Base-by-base conservation (phyloP, 2,888 invertebrate genomes). In the Torymus aiolomorphi region DNA sequence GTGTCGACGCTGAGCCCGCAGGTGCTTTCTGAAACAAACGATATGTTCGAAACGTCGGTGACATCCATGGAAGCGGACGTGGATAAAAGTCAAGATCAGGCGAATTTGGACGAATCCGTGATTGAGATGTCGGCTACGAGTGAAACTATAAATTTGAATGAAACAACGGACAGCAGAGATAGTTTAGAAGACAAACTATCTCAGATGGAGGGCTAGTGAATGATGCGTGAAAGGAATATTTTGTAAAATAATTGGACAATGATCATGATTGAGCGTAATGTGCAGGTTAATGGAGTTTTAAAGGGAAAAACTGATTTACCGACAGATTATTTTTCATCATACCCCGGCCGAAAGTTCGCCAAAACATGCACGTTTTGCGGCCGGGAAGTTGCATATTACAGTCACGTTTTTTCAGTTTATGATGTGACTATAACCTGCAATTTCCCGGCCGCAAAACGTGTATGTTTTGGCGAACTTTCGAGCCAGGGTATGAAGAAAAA, bases 131-230 rank as follows among this genome's bases (percentile, higher is more conserved):
- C 83, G 0, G 8, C 66, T 4, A 49, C 66, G 0, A 86, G 85
- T 69, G 87, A 89, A 10, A 88, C 88, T 0, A 88, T 90, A n/a
- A 88, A 85, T 82, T 77, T 90, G 51, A 89, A 87, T 24, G 90
- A 90, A n/a, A 86, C 89, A 8, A 88, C 86, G 51, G 90, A 90
- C 71, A 90, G 89, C 71, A 89, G 89, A 70, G 90, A 90, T 31
- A 90, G 90, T 77, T 85, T 90, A 16, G 90, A 90, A 78, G 89
- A 89, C 56, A 89, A 90, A 82, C 85, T 90, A 16, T 89, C 89
- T 61, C 89, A 89, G 73, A 90, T 90, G 88, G 90, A 90, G 52
- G 90, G 90, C 76, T 90, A 78, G n/a, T 3, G 24, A 42, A 14
- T 3, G 11, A 12, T 24, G 16, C 16, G n/a, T 57, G 31, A 61